phyloP scores from a whole-genome alignment of 2,888 invertebrate genomes.

The Tanytarsus gracilentus region DNA sequence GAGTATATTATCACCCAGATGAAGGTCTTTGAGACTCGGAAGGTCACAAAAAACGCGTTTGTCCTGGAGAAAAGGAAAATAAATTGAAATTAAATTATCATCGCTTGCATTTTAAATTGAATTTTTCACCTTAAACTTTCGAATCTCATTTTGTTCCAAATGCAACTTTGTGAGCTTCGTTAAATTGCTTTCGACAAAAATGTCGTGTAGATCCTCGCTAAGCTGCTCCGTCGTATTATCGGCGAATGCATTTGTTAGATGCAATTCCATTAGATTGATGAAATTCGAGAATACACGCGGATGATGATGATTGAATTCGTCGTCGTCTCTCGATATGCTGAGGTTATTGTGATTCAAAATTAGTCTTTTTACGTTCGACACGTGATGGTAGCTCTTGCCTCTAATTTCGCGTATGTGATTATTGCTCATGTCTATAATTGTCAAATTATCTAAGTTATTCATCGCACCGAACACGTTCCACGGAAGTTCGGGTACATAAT shows the following conservation, averaged over 20 bases:
- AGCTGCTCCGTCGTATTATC: slow-evolving; percentile 53
- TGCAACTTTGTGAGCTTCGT: slow-evolving; percentile 59
- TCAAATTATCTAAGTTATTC: slow-evolving; percentile 49
- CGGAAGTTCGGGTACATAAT: slow-evolving; percentile 53
- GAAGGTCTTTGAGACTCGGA: slow-evolving; percentile 55
- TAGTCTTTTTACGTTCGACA: slow-evolving; percentile 55
- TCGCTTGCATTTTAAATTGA: no score
- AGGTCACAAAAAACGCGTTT: slow-evolving; percentile 60
- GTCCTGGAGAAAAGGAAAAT: no score
- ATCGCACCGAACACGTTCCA: slow-evolving; percentile 62
- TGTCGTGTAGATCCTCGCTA: slow-evolving; percentile 58
- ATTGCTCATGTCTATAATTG: slow-evolving; percentile 62
- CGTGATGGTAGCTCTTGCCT: slow-evolving; percentile 67
- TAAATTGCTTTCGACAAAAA: slow-evolving; percentile 59
- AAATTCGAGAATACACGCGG: slow-evolving; percentile 62
- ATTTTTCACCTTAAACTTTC: slow-evolving; percentile 53
- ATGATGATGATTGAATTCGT: slow-evolving; percentile 52
- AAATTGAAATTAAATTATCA: no score
- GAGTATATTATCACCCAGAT: slow-evolving; percentile 57
- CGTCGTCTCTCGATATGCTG: slow-evolving; percentile 47
- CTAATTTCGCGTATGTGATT: slow-evolving; percentile 61
- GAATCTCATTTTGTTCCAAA: slow-evolving; percentile 67
- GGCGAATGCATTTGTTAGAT: slow-evolving; percentile 64
- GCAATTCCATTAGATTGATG: slow-evolving; percentile 56
- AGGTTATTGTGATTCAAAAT: slow-evolving; percentile 64